Conservation (phyloP, 2,797 vertebrate genomes). For the Myiothlypis coronata region DNA sequence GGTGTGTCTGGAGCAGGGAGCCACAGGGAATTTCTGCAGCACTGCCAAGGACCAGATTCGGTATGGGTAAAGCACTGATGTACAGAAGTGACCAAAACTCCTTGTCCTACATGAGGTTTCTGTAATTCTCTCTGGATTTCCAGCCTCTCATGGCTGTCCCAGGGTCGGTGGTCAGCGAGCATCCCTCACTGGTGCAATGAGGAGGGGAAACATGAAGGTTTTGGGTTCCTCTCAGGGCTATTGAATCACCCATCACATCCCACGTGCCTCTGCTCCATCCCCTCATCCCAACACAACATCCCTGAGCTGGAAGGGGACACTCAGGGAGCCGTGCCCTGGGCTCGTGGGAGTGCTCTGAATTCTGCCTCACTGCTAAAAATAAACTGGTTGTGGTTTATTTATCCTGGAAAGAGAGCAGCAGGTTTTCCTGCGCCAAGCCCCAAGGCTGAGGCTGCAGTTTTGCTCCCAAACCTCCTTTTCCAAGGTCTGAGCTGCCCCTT, state of each 20-base stretch:
- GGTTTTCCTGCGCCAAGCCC: background rate
- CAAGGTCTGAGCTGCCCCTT: background rate
- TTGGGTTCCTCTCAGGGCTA: background rate
- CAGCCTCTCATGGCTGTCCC: fast-evolving
- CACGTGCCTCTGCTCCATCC: background rate
- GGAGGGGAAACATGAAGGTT: background rate
- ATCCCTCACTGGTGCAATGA: background rate
- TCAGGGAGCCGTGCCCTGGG: fast-evolving
- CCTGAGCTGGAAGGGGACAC: background rate
- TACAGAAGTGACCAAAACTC: background rate
- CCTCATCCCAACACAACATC: background rate
- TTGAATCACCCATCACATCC: background rate
- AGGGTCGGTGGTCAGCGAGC: fast-evolving
- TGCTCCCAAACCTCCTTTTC: background rate
- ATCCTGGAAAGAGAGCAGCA: background rate
- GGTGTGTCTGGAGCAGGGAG: background rate
- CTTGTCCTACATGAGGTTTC: fast-evolving
- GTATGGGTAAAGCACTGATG: background rate
- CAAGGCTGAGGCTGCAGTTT: background rate
- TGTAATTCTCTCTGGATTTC: background rate
- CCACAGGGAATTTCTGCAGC: background rate
- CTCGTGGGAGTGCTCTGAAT: background rate
- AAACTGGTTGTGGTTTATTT: background rate
- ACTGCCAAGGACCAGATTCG: background rate
- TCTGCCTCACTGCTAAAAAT: background rate